Conservation (phyloP, 2,888 invertebrate species). For the Spisula solida region DNA sequence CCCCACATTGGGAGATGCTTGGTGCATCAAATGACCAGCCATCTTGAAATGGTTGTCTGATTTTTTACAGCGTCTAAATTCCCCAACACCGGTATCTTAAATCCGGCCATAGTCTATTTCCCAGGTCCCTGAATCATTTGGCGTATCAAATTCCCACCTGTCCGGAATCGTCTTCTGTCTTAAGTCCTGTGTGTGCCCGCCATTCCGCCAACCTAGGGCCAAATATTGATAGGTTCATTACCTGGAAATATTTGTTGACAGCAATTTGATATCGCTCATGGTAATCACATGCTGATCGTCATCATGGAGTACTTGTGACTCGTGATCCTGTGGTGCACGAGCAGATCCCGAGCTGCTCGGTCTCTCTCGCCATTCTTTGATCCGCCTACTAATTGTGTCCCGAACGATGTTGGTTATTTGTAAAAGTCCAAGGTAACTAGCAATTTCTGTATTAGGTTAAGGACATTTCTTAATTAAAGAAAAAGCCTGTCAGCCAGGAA, state of each 20-base stretch:
- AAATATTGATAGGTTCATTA: slow-evolving; percentile 45
- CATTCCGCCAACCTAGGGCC: too few relatives aligned
- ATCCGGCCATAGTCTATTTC: too few relatives aligned
- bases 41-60: too few relatives aligned
- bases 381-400: slow-evolving; percentile 73
- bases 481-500: too few relatives aligned
- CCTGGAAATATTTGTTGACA: slow-evolving; percentile 79
- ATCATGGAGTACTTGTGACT: slow-evolving; percentile 71
- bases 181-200: too few relatives aligned
- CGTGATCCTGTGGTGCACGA: slow-evolving; percentile 64
- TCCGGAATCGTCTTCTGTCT: too few relatives aligned
- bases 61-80: too few relatives aligned
- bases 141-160: too few relatives aligned
- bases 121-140: too few relatives aligned
- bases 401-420: slow-evolving; percentile 77
- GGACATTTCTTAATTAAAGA: background rate
- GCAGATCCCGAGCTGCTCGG: slow-evolving; percentile 77
- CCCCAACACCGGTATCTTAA: too few relatives aligned
- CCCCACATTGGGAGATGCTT: too few relatives aligned
- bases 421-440: slow-evolving; percentile 79
- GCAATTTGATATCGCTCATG: slow-evolving; percentile 73
- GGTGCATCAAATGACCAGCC: too few relatives aligned
- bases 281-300: slow-evolving; percentile 75
- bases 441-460: slow-evolving; percentile 72
- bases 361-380: slow-evolving; percentile 78